Conservation (phyloP, 2,888 invertebrate genomes). For the Spisula solida region DNA sequence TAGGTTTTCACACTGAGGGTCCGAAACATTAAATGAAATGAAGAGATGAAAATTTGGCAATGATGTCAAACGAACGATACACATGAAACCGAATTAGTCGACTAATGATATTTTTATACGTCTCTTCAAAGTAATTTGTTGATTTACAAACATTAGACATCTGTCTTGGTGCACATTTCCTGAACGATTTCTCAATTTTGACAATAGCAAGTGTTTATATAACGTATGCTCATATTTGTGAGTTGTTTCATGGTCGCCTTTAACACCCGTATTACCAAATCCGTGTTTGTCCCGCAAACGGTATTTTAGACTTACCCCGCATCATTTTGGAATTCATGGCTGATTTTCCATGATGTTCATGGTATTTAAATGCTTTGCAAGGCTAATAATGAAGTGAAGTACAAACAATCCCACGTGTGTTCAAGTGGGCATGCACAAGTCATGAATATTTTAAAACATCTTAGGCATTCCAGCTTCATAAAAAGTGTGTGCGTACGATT, state of each 20-base stretch:
- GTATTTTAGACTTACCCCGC: constrained; percentile 29
- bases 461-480: constrained; percentile 9
- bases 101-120: constrained; percentile 45
- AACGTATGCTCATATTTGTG: neutral
- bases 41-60: constrained; percentile 48
- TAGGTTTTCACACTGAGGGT: constrained; percentile 51
- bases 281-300: neutral
- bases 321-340: constrained; percentile 29
- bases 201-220: constrained; percentile 14
- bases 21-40: constrained; percentile 46
- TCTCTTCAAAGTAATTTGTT: constrained; percentile 31
- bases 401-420: constrained; percentile 65
- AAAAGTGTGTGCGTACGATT: neutral
- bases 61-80: constrained; percentile 48
- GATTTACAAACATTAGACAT: constrained; percentile 49
- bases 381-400: constrained; percentile 66
- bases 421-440: constrained; percentile 3
- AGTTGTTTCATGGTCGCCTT: neutral
- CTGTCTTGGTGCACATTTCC: constrained; percentile 38
- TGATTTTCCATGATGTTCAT: constrained; percentile 15
- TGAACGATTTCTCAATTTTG: constrained; percentile 16
- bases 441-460: constrained; percentile 27
- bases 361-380: constrained; percentile 41
- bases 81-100: constrained; percentile 42
- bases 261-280: constrained; percentile 1